These are phyloP conservation scores for Troides helena DNA, from an alignment of 2,888 invertebrate species.

Conservation along the genomic window DNA sequence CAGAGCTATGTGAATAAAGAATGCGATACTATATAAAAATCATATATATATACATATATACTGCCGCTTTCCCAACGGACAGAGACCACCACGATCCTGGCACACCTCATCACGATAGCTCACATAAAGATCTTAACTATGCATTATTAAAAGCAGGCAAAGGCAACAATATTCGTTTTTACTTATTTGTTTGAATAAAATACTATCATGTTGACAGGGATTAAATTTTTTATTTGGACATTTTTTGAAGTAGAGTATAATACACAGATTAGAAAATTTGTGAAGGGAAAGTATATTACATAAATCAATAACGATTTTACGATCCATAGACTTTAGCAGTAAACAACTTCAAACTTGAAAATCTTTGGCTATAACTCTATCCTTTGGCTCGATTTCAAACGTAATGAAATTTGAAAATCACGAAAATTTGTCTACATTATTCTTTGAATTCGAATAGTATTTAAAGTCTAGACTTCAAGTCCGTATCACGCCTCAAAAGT, in stretches of 20 bases:
- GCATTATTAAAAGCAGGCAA: too few species aligned
- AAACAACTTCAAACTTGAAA: conserved; percentile 1
- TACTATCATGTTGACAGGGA: too few species aligned
- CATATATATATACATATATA: too few species aligned
- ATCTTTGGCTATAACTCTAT: neutral
- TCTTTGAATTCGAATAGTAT: neutral
- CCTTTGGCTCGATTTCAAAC: neutral
- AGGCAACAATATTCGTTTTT: too few species aligned
- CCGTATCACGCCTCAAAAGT: too few species aligned
- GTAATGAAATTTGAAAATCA: conserved; percentile 1
- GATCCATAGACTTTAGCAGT: neutral
- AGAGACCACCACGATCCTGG: too few species aligned
- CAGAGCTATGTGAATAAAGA: too few species aligned
- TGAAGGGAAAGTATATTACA: neutral
- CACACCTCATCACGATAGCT: too few species aligned
- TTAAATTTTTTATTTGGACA: neutral
- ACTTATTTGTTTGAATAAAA: too few species aligned
- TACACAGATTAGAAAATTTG: neutral
- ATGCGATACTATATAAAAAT: too few species aligned
- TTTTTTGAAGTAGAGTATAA: neutral
- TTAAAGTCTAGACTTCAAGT: neutral
- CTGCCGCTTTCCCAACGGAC: too few species aligned
- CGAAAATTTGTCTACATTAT: neutral
- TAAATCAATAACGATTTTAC: neutral
- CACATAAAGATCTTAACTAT: too few species aligned